phyloP scores from a whole-genome alignment of 64 coral and sea anemone genomes.

The Pocillopora verrucosa region DNA sequence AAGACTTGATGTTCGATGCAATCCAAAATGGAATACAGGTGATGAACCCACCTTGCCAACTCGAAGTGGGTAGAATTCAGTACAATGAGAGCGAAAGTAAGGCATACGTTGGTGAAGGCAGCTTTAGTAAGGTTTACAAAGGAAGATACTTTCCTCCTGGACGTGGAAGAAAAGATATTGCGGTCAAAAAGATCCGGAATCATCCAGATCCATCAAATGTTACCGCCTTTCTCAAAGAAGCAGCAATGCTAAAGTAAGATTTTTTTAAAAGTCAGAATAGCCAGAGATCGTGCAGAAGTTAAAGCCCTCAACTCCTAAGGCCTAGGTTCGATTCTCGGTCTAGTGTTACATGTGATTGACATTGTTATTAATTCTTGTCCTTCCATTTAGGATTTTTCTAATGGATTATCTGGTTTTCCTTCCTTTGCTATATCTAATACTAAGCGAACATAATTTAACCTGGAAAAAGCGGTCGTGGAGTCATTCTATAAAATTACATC shows the following conservation, averaged over 20 bases:
- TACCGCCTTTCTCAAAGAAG: neutral
- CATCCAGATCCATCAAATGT: neutral
- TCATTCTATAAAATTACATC: too few relatives aligned
- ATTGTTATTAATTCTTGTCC: too few relatives aligned
- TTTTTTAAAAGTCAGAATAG: neutral
- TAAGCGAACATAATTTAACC: too few relatives aligned
- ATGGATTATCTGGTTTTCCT: too few relatives aligned
- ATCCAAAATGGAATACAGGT: slow-evolving; percentile 2
- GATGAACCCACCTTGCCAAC: neutral
- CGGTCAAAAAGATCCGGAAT: neutral
- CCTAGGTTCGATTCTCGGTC: too few relatives aligned
- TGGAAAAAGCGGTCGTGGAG: too few relatives aligned
- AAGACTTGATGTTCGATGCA: neutral
- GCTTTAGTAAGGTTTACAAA: neutral
- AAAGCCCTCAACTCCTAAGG: neutral
- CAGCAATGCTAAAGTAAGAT: neutral
- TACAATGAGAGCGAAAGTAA: neutral
- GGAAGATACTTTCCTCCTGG: neutral
- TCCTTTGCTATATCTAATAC: too few relatives aligned
- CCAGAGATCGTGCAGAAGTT: neutral
- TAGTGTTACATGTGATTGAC: too few relatives aligned
- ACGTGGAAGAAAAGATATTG: neutral
- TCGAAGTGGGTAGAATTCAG: neutral
- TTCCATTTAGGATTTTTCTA: too few relatives aligned
- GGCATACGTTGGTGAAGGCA: neutral